Base-by-base conservation (phyloP, 2,888 invertebrate species). In the Drosophila robusta region DNA sequence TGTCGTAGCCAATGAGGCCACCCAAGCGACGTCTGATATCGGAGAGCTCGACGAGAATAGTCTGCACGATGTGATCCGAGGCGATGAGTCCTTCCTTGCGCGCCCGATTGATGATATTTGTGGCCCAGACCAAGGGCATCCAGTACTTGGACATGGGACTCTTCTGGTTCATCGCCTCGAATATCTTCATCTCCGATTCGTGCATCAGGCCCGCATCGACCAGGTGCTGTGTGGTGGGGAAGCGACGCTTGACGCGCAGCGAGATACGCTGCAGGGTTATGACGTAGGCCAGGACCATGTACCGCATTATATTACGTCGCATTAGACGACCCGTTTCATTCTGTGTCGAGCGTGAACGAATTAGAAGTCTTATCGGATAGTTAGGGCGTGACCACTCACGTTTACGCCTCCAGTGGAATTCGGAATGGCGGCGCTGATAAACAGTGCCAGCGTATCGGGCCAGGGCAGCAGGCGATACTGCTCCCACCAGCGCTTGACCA, bases 401-500 rank as follows among this genome's bases (percentile, higher is more conserved):
- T 90, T 92, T 60, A 91, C 89, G 14, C 90, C 91, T 24, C 90
- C 91, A 94, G 95, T 96, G 24, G 91, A 86, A 93, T 97, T 97
- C 87, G 97, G 96, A 91, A 98, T 97, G 75, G 96, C 97, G 7
- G 98, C 97, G 86, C 97, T 97, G 92, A 98, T 96, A 93, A 97
- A 98, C 72, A 98, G 95, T 45, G 97, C 97, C 85, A 97, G 94
- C 70, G 97, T 97, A 93, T 98, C 98, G 0, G 98, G 98, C 97
- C 98, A 98, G 5, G 98, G 98, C 76, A 98, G 93, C 71, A 97
- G 93, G 92, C 96, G 95, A 93, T 98, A 98, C 92, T 98, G 98
- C 91, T 97, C 97, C 98, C 98, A 98, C 98, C 98, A 98, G 87
- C 98, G 94, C 90, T 96, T 96, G 80, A 98, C 97, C 55, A 98